Base-by-base conservation (phyloP, 2,113 vertebrate species). In the Macaca mulatta region DNA sequence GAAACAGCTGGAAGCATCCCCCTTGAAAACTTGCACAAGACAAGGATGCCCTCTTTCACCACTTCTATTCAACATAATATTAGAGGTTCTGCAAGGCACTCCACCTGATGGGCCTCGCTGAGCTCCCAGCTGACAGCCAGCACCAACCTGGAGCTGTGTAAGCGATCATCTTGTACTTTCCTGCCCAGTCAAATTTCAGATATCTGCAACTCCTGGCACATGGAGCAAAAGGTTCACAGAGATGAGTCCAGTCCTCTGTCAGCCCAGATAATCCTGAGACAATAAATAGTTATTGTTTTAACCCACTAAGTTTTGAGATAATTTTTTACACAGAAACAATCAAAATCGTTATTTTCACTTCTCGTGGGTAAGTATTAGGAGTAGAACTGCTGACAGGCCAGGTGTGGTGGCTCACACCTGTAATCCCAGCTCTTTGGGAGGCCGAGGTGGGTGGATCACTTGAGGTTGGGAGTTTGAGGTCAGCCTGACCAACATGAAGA, bases 341-440 rank as follows among this genome's bases (percentile, higher is more conserved):
- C 52, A 81, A 77, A 93, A 93, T 55, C 35, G 25, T 11, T 75
- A 20, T 94, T 93, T 79, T 94, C 45, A 74, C 55, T 95, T 40
- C 20, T 55, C 8, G 20, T 82, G 77, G n/a, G 2, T 82, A 48
- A 52, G 25, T 55, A 18, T n/a, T 18, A 70, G 9, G 38, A 78
- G 10, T 45, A 50, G 25, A 81, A 93, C 40, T 79, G 27, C 14
- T 85, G 18, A 55, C 52, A 55, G 52, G 6, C 18, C 52, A 55
- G 52, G 52, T 7, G 5, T 18, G 18, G 52, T 55, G 18, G 52
- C 52, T 55, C 18, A 55, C 18, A 18, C 52, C 18, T 55, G 18
- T 55, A 55, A 55, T 20, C 52, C 52, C 52, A 55, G 52, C 52
- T 55, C 52, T 55, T 55, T 55, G 52, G 52, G 52, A 55, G 52